Base-by-base conservation (phyloP, 2,113 vertebrate species). In the Sphyrna mokarran region DNA sequence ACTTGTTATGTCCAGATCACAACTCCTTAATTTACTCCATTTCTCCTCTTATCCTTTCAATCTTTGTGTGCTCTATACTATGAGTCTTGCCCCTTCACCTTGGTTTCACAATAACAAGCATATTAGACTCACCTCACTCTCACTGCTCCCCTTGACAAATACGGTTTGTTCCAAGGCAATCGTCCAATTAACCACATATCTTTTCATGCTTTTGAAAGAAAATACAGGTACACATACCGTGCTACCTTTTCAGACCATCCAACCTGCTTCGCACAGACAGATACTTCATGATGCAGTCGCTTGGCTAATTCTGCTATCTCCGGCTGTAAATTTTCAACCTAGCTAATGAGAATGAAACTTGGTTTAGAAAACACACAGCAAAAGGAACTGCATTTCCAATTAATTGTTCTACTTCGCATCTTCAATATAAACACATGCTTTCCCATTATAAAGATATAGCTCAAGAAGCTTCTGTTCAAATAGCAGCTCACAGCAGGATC, bases 241-340 rank as follows among this genome's bases (percentile, higher is more conserved):
- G 98, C 97, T 95, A 97, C 96, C 96, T 97, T 98, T 43, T 99
- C 98, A 2, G 98, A 98, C 99, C 99, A 99, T 26, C 97, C 97
- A 96, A 97, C 96, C 22, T 98, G 98, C 96, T 96, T 96, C 0
- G 97, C 98, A 96, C 96, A 97, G 40, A 98, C 54, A 0, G 98
- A 98, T 69, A 99, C 98, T 96, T 99, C 98, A 86, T 98, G 98
- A 89, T 97, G 97, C 69, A 99, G 98, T 54, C 96, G 97, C 85
- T 97, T 97, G 0, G 98, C 98, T n/a, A 99, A 96, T 0, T 96
- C 96, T 9, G 98, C 96, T 23, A 99, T 98, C 97, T 99, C 98
- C 2, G 96, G 97, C 96, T 99, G 98, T 96, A 99, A 96, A 18
- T 98, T 98, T 97, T 99, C 98, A 97, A 99, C 96, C 99, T 99